A percentile compares a stretch with the other conserved stretches of the same genome.
Evolutionary conservation across 1,140 invertebrate genomes (phyloP).

Genomic region (Pristionchus pacificus): DNA sequence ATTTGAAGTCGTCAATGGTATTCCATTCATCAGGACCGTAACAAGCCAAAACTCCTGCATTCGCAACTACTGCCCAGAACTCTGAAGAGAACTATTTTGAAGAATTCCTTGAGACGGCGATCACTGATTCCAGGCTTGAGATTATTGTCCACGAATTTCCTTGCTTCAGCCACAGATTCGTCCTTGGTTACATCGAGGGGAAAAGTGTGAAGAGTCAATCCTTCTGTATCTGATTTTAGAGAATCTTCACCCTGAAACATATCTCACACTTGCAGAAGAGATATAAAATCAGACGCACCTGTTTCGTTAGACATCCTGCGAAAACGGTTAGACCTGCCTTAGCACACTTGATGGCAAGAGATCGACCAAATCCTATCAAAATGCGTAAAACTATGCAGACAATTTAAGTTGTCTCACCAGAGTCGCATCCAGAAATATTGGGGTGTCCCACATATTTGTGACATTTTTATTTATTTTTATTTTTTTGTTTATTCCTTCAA

Average conservation of each 20-base stretch:
- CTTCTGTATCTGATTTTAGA: slow-evolving; percentile 18
- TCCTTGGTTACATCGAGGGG: slow-evolving; percentile 38
- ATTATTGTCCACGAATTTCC: slow-evolving; percentile 27
- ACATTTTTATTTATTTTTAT: too few relatives aligned
- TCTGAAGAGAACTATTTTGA: slow-evolving; percentile 25
- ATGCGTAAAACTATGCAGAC: neutral
- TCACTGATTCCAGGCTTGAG: slow-evolving; percentile 29
- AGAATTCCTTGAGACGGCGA: slow-evolving; percentile 1
- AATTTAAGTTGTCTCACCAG: slow-evolving; percentile 4
- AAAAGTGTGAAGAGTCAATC: slow-evolving; percentile 17
- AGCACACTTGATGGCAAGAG: slow-evolving; percentile 35
- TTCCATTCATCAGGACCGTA: slow-evolving; percentile 51
- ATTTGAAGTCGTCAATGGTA: slow-evolving; percentile 36
- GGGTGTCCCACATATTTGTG: too few relatives aligned
- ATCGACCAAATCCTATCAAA: slow-evolving; percentile 30
- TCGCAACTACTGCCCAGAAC: slow-evolving; percentile 42
- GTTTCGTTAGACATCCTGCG: slow-evolving; percentile 38
- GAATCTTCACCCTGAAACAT: slow-evolving; percentile 20
- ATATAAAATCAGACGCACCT: slow-evolving; percentile 19
- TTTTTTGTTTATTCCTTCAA: too few relatives aligned
- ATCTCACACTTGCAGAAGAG: too few relatives aligned
- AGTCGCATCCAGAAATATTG: slow-evolving; percentile 44
- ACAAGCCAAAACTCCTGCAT: slow-evolving; percentile 47
- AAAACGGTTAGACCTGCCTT: slow-evolving; percentile 34
- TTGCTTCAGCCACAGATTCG: slow-evolving; percentile 34